Evolutionary conservation across 2,113 vertebrate species (phyloP).

Genomic region (Rhynchomys soricoides): DNA sequence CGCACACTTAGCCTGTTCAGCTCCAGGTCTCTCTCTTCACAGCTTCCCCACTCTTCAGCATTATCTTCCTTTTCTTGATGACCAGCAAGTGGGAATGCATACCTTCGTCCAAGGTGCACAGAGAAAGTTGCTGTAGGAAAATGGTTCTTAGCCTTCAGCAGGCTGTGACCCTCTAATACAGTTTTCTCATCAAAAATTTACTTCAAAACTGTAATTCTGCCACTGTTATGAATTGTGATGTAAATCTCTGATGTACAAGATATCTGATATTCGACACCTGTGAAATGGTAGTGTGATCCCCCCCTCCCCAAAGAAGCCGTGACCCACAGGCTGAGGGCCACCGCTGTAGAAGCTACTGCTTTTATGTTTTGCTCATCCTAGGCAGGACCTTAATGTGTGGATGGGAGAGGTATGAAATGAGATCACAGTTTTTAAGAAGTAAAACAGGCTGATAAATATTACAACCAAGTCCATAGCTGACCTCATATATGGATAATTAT

Average conservation of each 20-base stretch:
- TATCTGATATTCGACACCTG: not conserved
- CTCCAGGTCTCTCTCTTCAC: not conserved
- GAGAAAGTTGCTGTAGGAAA: not conserved
- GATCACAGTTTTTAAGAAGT: not conserved
- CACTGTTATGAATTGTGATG: not conserved
- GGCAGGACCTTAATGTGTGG: not conserved
- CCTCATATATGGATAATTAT: not conserved
- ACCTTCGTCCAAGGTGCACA: fast-evolving
- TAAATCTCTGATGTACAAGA: not conserved
- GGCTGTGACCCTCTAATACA: not conserved
- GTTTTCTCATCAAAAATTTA: not conserved
- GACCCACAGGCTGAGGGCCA: not conserved
- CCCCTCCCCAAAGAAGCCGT: not conserved
- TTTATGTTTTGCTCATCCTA: not conserved
- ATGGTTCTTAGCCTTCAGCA: not conserved
- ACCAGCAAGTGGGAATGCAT: fast-evolving
- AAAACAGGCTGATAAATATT: not conserved
- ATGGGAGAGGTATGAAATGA: not conserved
- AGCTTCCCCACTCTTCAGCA: too few relatives aligned
- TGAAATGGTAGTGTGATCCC: too few relatives aligned
- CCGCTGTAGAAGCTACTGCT: not conserved
- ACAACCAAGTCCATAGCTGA: not conserved
- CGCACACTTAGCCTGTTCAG: not conserved
- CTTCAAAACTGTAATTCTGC: not conserved
- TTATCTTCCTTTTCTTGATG: not conserved